phyloP scores from a whole-genome alignment of 1,140 invertebrate species.

The Cotesia chilonis region DNA sequence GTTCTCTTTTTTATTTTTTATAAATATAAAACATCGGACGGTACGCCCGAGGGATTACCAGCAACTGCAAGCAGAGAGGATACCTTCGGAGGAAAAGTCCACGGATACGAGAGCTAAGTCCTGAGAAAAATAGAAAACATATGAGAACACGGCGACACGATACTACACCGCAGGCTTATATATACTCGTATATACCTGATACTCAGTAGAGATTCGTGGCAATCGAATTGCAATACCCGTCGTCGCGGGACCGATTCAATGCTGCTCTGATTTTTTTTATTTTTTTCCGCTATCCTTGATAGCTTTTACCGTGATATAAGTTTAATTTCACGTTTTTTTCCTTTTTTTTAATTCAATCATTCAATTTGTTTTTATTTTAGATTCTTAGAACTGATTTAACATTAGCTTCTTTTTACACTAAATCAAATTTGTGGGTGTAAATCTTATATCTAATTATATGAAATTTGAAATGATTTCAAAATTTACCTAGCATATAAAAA shows the following conservation, averaged over 20 bases:
- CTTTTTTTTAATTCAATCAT: too few species aligned
- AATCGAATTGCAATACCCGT: constrained; percentile 10
- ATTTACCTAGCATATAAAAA: too few species aligned
- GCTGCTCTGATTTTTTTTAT: too few species aligned
- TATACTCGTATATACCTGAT: constrained; percentile 40
- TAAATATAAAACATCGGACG: constrained; percentile 59
- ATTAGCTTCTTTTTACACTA: too few species aligned
- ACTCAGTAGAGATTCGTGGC: constrained; percentile 12
- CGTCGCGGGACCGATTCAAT: neutral
- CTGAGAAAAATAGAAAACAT: constrained; percentile 51
- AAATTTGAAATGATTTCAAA: too few species aligned
- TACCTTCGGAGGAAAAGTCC: constrained; percentile 14
- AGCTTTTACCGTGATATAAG: too few species aligned
- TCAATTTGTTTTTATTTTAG: too few species aligned
- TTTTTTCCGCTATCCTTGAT: too few species aligned
- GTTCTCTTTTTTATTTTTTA: neutral
- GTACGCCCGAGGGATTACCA: constrained; percentile 61
- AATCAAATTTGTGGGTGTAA: too few species aligned
- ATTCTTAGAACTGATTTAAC: too few species aligned
- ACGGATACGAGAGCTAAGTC: constrained; percentile 14
- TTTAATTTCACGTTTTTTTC: too few species aligned
- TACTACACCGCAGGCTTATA: neutral
- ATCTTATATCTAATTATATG: too few species aligned
- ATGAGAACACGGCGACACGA: constrained; percentile 38
- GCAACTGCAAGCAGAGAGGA: constrained; percentile 37